Base-by-base conservation (phyloP, 2,888 invertebrate species). In the Onthophagus sagittarius region DNA sequence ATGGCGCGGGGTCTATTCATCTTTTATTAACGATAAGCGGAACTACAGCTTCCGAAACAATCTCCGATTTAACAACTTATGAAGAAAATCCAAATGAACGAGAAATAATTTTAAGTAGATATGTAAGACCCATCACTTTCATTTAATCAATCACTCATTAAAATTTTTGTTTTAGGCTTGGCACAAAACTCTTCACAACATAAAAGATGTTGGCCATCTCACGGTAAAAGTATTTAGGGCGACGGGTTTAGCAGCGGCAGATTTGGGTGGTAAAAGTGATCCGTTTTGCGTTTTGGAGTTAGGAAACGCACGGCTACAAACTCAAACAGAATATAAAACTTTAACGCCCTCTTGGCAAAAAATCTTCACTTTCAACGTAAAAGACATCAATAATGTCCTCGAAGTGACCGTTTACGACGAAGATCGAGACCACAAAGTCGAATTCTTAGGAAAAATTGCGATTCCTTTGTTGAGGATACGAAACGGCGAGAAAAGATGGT, bases 261-360 rank as follows among this genome's bases (percentile, higher is more conserved):
- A 99, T 84, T 88, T 99, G 63, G 98, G 98, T 0, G 98, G 98
- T 1, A 99, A 99, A 84, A 98, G 98, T 69, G 99, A 99, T 86
- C 99, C 99, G 0, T 99, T 99, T 86, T 98, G 98, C 85, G 98
- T 99, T 0, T 85, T 99, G 15, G 98, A 99, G 84, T 87, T 99
- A 76, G 95, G 96, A 11, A 99, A 99, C 83, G 92, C 97, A 0
- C 90, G 99, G 71, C 87, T 99, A 53, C 98, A 99, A 85, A 99
- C 99, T 0, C 98, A 99, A 84, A 99, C 99, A 0, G 98, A 99
- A 85, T 99, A 99, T 85, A 98, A 99, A 85, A 99, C 99, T 0
- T 86, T 99, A 15, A 89, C 93, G 72, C 99, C 99, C 0, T 96
- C 93, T 78, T 99, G 99, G 99, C 97, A 98, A 88, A 99, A 99